Percentiles rank a stretch among this genome's conserved stretches.
Conservation (phyloP, 2,797 vertebrate species). For the Enteromius fasciolatus region DNA sequence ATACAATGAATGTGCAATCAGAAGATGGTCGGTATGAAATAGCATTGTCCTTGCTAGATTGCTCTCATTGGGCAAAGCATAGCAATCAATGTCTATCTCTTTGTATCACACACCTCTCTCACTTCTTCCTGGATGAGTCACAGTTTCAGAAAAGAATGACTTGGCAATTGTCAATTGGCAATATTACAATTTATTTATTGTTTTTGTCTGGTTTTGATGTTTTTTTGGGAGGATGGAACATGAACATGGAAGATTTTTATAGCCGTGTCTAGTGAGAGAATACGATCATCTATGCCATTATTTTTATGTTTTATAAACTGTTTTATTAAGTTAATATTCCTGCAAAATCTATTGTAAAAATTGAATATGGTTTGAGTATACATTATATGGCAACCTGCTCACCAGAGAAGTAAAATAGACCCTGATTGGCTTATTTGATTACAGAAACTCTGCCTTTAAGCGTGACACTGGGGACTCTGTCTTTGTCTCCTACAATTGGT, state of each 20-base stretch:
- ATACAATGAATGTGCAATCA: conserved; percentile 11
- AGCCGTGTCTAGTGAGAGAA: not conserved
- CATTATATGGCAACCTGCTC: not conserved
- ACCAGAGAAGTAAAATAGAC: not conserved
- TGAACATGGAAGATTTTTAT: not conserved
- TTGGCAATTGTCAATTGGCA: not conserved
- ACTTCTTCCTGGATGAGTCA: not conserved
- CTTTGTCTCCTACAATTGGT: conserved; percentile 15
- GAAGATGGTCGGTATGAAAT: conserved; percentile 9
- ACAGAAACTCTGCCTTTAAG: not conserved
- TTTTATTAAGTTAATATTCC: conserved; percentile 27
- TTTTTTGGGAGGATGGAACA: not conserved
- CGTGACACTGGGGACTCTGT: not conserved
- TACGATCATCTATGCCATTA: not conserved
- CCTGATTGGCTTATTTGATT: conserved; percentile 16
- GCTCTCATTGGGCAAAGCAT: conserved; percentile 19
- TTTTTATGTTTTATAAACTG: conserved; percentile 31
- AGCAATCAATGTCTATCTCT: conserved; percentile 32
- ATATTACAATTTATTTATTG: not conserved
- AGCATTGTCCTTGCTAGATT: conserved; percentile 3
- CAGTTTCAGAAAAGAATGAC: not conserved
- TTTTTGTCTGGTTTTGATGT: conserved; percentile 39
- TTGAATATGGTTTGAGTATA: not conserved
- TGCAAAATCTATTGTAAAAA: conserved; percentile 9
- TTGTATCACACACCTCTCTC: conserved; percentile 7